These are phyloP conservation scores for Athalia circularis DNA, from an alignment of 2,888 invertebrate species.

Conservation along the genomic window DNA sequence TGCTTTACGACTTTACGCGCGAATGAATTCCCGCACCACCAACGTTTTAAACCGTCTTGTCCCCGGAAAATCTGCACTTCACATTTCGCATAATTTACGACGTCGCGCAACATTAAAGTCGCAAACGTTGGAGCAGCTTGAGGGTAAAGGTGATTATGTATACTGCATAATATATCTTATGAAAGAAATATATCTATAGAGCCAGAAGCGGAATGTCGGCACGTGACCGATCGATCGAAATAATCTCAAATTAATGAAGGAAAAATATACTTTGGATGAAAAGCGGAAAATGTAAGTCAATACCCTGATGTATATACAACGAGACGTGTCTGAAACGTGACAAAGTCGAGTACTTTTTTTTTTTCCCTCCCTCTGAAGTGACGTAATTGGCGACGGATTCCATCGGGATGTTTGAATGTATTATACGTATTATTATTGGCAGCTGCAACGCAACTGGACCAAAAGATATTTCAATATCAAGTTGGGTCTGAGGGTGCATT, in stretches of 20 bases:
- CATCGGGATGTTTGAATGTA: too few species aligned
- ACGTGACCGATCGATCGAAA: conserved; percentile 4
- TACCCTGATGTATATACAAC: background rate
- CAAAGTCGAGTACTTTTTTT: too few species aligned
- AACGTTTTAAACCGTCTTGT: background rate
- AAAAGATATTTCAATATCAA: too few species aligned
- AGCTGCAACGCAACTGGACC: too few species aligned
- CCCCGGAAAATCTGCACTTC: conserved; percentile 32
- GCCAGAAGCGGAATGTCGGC: background rate
- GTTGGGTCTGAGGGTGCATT: background rate
- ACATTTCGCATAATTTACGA: conserved; percentile 23
- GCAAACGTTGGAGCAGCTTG: conserved; percentile 9
- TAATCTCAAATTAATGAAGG: conserved; percentile 16
- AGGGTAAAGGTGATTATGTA: conserved; percentile 22
- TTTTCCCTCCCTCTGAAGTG: too few species aligned
- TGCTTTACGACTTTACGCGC: conserved; percentile 38
- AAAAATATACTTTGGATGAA: conserved; percentile 11
- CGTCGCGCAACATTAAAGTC: conserved; percentile 10
- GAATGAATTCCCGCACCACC: conserved; percentile 6
- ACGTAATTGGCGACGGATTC: too few species aligned
- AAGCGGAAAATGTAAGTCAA: conserved; percentile 8
- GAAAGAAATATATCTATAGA: too few species aligned
- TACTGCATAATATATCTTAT: background rate
- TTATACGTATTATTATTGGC: too few species aligned
- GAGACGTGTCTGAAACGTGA: background rate